These are phyloP conservation scores for Recurvirostra avosetta DNA, from an alignment of 2,113 vertebrate species.

Conservation along the genomic window DNA sequence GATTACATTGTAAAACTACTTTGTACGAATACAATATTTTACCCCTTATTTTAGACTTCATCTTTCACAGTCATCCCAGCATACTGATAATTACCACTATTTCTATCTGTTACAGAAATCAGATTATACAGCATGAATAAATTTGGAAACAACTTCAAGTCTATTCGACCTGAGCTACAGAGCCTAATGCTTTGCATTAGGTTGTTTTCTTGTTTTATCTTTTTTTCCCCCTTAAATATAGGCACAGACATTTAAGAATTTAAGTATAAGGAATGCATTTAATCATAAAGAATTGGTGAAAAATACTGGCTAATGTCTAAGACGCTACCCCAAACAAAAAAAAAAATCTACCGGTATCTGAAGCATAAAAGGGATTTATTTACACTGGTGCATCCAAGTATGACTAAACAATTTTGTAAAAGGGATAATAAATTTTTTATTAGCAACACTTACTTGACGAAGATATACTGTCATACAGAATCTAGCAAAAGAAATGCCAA, in stretches of 20 bases:
- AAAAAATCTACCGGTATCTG: background rate
- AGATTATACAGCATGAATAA: background rate
- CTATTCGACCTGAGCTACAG: background rate
- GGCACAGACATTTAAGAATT: background rate
- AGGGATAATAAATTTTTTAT: background rate
- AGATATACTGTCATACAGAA: background rate
- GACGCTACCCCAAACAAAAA: background rate
- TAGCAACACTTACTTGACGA: background rate
- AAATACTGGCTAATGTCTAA: background rate
- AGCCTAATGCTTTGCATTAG: background rate
- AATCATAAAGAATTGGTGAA: background rate
- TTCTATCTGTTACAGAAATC: background rate
- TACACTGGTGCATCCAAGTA: background rate
- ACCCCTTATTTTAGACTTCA: background rate
- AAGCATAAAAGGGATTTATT: background rate
- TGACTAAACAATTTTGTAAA: background rate
- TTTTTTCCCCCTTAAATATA: background rate
- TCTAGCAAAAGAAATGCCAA: background rate
- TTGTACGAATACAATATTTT: background rate
- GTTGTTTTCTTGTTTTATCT: accelerated
- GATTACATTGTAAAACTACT: background rate
- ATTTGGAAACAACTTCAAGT: background rate
- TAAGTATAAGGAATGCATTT: background rate
- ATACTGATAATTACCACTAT: background rate
- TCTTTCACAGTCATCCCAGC: background rate